A percentile compares a stretch with the other conserved stretches of the same genome.
Conservation (phyloP, 1,140 invertebrate species). For the Bathynomus jamesi region DNA sequence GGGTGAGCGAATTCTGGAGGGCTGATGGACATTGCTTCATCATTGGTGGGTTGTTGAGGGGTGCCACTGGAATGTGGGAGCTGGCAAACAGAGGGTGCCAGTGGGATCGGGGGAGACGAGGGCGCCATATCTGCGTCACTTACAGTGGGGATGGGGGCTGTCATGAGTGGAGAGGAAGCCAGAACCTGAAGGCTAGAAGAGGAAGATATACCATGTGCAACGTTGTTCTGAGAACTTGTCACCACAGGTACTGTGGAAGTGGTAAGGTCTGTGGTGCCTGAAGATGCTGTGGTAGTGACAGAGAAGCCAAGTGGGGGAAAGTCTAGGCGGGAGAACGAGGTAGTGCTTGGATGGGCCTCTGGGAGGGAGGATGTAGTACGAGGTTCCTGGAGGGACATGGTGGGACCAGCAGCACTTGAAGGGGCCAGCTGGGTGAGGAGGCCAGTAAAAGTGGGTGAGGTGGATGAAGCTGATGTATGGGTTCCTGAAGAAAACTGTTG, state of each 20-base stretch:
- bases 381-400: slow-evolving; percentile 23
- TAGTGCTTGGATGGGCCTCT: not conserved
- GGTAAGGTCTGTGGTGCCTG: not conserved
- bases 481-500: slow-evolving; percentile 26
- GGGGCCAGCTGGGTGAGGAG: slow-evolving; percentile 22
- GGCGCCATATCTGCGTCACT: not conserved
- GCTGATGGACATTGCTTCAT: slow-evolving; percentile 23
- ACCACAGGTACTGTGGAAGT: not conserved
- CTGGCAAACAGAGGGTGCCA: not conserved
- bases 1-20: slow-evolving; percentile 6
- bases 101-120: not conserved
- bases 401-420: slow-evolving; percentile 9
- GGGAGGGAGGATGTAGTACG: not conserved
- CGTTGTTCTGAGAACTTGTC: not conserved
- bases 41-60: slow-evolving; percentile 1
- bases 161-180: not conserved
- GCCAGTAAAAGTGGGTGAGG: slow-evolving; percentile 22
- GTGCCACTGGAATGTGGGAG: not conserved
- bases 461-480: slow-evolving; percentile 4
- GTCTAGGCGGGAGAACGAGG: slow-evolving; percentile 4
- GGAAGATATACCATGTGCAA: slow-evolving; percentile 13
- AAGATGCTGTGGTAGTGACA: slow-evolving; percentile 2
- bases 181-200: not conserved
- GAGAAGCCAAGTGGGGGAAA: slow-evolving; percentile 20
- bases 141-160: not conserved